Percentiles rank a stretch among this genome's conserved stretches.
Conservation (phyloP, 2,113 vertebrate genomes). For the Python bivittatus region DNA sequence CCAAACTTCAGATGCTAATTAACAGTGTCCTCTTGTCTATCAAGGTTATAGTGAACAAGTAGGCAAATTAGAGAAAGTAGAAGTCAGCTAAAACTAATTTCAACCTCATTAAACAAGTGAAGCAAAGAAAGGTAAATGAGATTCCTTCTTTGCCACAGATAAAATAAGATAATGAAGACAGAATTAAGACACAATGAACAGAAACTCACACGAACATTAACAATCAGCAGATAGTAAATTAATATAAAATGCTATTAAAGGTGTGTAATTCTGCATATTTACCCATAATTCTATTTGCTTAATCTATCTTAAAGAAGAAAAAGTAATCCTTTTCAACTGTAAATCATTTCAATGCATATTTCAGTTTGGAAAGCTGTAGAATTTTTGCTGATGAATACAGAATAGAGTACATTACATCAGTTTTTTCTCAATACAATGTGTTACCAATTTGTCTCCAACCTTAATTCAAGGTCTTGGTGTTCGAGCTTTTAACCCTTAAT, state of each 20-base stretch:
- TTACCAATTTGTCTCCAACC: not conserved
- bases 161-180: not conserved
- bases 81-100: conserved; percentile 31
- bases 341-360: not conserved
- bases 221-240: not conserved
- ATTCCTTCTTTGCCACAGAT: not conserved
- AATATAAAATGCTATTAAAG: not conserved
- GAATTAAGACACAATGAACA: not conserved
- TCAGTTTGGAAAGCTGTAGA: not conserved
- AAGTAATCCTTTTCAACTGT: not conserved
- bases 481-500: not conserved
- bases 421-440: not conserved
- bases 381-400: not conserved
- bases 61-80: conserved; percentile 25
- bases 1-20: conserved; percentile 3
- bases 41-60: not conserved
- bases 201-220: not conserved
- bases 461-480: not conserved
- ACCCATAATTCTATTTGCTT: not conserved
- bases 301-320: not conserved
- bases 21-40: conserved; percentile 24
- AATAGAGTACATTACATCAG: not conserved
- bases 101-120: conserved; percentile 25
- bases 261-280: not conserved
- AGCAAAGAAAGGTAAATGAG: conserved; percentile 18